Conservation (phyloP, 2,113 vertebrate species). For the Pedionomus torquatus region DNA sequence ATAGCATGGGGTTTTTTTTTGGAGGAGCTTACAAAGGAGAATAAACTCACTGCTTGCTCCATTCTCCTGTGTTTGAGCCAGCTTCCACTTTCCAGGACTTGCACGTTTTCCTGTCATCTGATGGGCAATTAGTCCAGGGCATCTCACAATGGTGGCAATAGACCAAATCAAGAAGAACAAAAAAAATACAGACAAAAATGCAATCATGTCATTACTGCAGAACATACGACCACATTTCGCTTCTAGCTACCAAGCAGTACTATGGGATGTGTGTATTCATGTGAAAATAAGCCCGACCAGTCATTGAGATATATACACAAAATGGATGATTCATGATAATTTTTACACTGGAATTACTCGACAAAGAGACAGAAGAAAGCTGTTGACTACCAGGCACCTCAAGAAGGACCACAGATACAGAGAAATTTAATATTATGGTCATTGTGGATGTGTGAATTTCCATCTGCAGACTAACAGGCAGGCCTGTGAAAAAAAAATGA, state of each 20-base stretch:
- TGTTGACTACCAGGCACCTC: slow-evolving; percentile 32
- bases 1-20: neutral
- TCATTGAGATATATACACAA: slow-evolving; percentile 39
- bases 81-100: neutral
- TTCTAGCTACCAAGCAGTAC: slow-evolving; percentile 19
- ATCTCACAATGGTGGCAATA: slow-evolving; percentile 9
- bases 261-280: slow-evolving; percentile 20
- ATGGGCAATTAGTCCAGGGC: slow-evolving; percentile 13
- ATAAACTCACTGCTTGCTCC: neutral
- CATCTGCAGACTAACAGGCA: neutral
- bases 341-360: slow-evolving; percentile 1
- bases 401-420: slow-evolving; percentile 32
- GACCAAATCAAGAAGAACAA: slow-evolving; percentile 2
- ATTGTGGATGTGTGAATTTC: slow-evolving; percentile 16
- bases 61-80: neutral
- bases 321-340: slow-evolving; percentile 45
- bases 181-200: slow-evolving; percentile 27
- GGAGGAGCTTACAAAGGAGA: neutral
- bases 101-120: neutral
- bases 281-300: slow-evolving; percentile 31
- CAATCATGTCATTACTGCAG: neutral
- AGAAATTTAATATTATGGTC: slow-evolving; percentile 13
- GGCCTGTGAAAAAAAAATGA: neutral
- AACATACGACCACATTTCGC: slow-evolving; percentile 33
- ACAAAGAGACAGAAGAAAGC: slow-evolving; percentile 36